Base-by-base conservation (phyloP, 2,113 vertebrate species). In the Puntigrus tetrazona region DNA sequence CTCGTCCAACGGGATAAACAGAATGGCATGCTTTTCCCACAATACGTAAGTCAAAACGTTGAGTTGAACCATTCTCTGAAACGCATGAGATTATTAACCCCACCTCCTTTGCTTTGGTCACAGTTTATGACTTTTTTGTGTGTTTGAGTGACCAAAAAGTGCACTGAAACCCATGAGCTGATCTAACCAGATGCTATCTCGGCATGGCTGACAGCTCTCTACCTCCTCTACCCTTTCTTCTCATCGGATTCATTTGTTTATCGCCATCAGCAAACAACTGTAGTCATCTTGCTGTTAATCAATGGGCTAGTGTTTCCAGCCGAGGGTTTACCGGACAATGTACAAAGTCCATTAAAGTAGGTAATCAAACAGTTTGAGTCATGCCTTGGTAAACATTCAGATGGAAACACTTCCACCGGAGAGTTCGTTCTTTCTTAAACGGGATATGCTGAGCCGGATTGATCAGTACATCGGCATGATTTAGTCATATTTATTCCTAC, bases 1-100 rank as follows among this genome's bases (percentile, higher is more conserved):
- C 93, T 94, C 90, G 91, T 93, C 92, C 93, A 92, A 89, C 86
- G 86, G 73, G 92, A 95, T 95, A 77, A 85, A 94, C 95, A 97
- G 96, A 97, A 96, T 94, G 95, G 94, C 96, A 96, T 97, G 95
- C 94, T 95, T 96, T 97, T 96, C 94, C 95, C 94, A 95, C 95
- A 95, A 96, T 97, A 97, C 94, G 95, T 96, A 97, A 97, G 96
- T 97, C 63, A 45, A 95, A 94, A 52, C 11, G 7, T 38, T 91
- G 89, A 92, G 91, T 91, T 92, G 92, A 93, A 94, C 91, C 90
- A 92, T 95, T 94, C 94, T 94, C 83, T 87, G 79, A 87, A 81
- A 93, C 55, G 96, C 96, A 96, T 97, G 96, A 93, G 91, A 84
- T 77, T 94, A 94, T 95, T 96, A 96, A 97, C 94, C 93, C 92